Percentiles rank a stretch among this genome's conserved stretches.
Conservation (phyloP, 2,797 vertebrate genomes). For the Rhodeus uyekii region DNA sequence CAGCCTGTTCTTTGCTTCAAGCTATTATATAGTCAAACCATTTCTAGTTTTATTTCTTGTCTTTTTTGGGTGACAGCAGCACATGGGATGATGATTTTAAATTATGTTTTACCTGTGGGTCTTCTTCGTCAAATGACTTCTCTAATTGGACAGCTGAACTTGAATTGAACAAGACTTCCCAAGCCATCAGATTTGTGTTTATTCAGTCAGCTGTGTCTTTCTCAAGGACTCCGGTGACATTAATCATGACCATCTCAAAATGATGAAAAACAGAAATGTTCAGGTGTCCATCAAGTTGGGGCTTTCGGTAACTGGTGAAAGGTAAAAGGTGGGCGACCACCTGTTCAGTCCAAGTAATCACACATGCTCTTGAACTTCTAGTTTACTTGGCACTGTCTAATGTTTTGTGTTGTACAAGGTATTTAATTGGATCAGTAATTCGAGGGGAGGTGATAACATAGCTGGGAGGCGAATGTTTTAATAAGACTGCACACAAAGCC, state of each 20-base stretch:
- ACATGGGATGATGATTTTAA: neutral
- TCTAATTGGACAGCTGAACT: constrained; percentile 5
- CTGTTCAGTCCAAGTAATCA: neutral
- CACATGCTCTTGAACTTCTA: neutral
- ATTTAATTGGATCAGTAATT: constrained; percentile 32
- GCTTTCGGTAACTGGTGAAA: neutral
- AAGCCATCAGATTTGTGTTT: neutral
- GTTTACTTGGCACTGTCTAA: neutral
- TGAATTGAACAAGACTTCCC: neutral
- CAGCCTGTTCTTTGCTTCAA: neutral
- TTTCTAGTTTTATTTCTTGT: neutral
- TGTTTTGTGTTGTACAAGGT: constrained; percentile 9
- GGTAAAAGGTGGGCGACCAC: too few species aligned
- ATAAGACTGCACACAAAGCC: constrained; percentile 20
- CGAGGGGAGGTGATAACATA: constrained; percentile 19
- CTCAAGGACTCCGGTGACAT: neutral
- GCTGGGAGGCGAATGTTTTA: constrained; percentile 23
- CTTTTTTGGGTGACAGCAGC: neutral
- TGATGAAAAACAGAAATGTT: neutral
- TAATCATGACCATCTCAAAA: neutral
- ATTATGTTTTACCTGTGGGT: neutral
- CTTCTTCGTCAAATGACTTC: neutral
- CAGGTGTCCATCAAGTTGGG: neutral
- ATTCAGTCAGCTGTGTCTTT: neutral
- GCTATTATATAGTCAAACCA: neutral